A percentile compares a stretch with the other conserved stretches of the same genome.
These are phyloP conservation scores for Dendropsophus ebraccatus DNA, from an alignment of 2,113 vertebrate species.

Conservation along the genomic window DNA sequence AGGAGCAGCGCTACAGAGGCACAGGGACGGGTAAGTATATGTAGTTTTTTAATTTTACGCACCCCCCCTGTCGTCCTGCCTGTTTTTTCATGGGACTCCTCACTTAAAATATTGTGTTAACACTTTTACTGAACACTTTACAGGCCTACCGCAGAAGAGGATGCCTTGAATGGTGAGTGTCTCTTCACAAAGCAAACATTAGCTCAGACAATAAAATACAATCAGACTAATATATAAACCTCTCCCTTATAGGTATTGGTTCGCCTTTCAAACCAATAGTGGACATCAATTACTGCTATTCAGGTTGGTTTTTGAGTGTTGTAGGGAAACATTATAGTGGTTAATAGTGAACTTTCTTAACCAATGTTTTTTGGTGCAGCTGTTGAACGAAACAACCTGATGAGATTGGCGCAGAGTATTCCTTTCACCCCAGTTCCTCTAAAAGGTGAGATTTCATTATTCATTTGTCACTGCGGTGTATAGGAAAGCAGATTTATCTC, in stretches of 20 bases:
- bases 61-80: no score
- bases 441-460: slow-evolving; percentile 80
- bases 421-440: slow-evolving; percentile 97
- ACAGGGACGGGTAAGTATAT: no score
- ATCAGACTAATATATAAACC: not conserved
- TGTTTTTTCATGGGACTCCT: no score
- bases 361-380: slow-evolving; percentile 73
- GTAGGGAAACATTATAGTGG: slow-evolving; percentile 13
- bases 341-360: slow-evolving; percentile 57
- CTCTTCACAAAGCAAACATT: not conserved
- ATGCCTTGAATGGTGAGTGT: slow-evolving; percentile 77
- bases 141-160: slow-evolving; percentile 78
- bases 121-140: not conserved
- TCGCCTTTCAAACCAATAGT: slow-evolving; percentile 96
- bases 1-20: no score
- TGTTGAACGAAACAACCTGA: slow-evolving; percentile 98
- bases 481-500: no score
- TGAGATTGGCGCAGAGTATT: slow-evolving; percentile 97
- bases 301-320: slow-evolving; percentile 79
- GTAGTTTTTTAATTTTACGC: no score
- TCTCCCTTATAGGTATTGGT: slow-evolving; percentile 82
- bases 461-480: not conserved
- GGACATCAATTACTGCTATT: slow-evolving; percentile 95
- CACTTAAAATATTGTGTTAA: no score
- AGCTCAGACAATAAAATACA: not conserved